Base-by-base conservation (phyloP, 2,113 vertebrate species). In the Egretta garzetta region DNA sequence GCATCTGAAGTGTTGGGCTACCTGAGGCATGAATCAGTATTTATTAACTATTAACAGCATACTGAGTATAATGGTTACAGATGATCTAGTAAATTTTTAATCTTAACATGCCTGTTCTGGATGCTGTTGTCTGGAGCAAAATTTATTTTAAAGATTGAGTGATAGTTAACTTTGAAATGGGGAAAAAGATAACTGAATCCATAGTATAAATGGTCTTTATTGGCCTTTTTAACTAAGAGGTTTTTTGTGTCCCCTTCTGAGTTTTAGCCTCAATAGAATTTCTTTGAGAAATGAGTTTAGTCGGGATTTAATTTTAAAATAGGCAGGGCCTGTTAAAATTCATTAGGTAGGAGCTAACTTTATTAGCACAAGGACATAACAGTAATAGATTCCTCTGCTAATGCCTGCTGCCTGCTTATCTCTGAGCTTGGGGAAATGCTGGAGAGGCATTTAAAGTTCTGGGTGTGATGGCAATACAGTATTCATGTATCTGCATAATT, bases 381-480 rank as follows among this genome's bases (percentile, higher is more conserved):
- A 91, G 12, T 39, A 23, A 12, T 27, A 33, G 19, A 39, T 87
- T 49, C 7, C 33, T 56, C 24, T 80, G 35, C 39, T 59, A 24
- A 15, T 74, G 49, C 37, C 28, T 1, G 1, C 27, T 70, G 53
- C 49, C 14, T 32, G 26, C 24, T 58, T 15, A 9, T 47, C 19
- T 70, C 32, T 45, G 72, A 58, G 43, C n/a, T 26, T 39, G 8
- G 15, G 32, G n/a, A 56, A 56, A 6, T 16, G 17, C 24, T 62
- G 35, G 52, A 55, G 68, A 32, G 37, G 41, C 58, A 27, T 56
- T 62, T 74, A 28, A 62, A 79, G 33, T 33, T 45, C 10, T 3
- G 32, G 8, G 4, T 14, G 33, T 0, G 0, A 9, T 88, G 37
- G 37, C 39, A 68, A 0, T 19, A 2, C 7, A 11, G 8, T 33